phyloP scores from a whole-genome alignment of 2,797 vertebrate genomes.

The Saxicola maurus region DNA sequence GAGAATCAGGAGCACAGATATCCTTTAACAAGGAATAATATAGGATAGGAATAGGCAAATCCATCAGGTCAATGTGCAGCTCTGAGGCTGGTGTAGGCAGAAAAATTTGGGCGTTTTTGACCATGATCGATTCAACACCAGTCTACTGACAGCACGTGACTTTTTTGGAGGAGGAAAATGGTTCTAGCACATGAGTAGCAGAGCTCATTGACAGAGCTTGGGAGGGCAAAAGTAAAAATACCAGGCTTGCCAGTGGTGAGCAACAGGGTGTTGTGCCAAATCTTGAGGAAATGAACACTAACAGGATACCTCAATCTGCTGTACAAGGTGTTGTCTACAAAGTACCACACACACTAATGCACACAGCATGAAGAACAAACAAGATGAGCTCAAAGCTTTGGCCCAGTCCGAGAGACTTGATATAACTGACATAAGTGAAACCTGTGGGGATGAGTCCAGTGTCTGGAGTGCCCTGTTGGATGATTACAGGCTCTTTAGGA shows the following conservation, averaged over 20 bases:
- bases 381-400: neutral
- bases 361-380: neutral
- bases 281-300: neutral
- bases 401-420: neutral
- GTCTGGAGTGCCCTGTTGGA: no score
- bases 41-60: neutral
- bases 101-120: neutral
- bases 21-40: neutral
- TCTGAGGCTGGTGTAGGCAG: neutral
- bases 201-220: neutral
- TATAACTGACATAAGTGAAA: neutral
- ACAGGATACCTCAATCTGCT: neutral
- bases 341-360: neutral
- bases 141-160: neutral
- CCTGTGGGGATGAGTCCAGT: neutral
- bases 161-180: neutral
- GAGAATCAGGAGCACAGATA: neutral
- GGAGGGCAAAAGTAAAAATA: neutral
- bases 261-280: neutral
- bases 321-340: neutral
- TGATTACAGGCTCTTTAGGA: neutral
- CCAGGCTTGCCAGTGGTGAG: neutral
- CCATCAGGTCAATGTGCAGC: neutral
- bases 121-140: accelerated
- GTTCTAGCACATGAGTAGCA: neutral